A percentile compares a stretch with the other conserved stretches of the same genome.
These are phyloP conservation scores for Chrysolina americana DNA, from an alignment of 2,888 invertebrate genomes.

Conservation along the genomic window DNA sequence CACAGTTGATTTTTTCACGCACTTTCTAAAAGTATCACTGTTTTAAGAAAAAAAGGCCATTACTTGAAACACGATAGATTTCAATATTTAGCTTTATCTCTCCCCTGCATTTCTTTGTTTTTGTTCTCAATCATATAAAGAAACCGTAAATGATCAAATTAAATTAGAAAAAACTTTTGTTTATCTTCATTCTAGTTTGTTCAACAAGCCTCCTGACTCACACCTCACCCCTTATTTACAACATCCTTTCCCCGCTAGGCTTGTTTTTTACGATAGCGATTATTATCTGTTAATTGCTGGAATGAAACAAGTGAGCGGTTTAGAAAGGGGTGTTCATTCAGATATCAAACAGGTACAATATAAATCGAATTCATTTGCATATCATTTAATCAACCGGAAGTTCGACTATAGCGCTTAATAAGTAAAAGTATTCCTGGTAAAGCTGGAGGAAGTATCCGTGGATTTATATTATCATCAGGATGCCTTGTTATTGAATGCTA, in stretches of 20 bases:
- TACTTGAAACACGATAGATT: too few relatives aligned
- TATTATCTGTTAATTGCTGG: constrained; percentile 25
- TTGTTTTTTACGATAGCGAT: constrained; percentile 15
- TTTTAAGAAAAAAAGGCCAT: too few relatives aligned
- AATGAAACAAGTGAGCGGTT: constrained; percentile 5
- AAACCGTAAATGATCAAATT: neutral
- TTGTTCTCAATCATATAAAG: too few relatives aligned
- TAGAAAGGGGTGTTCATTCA: constrained; percentile 14
- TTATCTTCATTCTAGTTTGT: constrained; percentile 44
- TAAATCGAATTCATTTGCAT: neutral
- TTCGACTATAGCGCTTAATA: neutral
- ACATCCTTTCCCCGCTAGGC: constrained; percentile 27
- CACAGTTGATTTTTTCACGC: too few relatives aligned
- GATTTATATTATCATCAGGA: neutral
- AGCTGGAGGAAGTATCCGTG: neutral
- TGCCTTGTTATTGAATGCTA: too few relatives aligned
- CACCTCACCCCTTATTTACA: constrained; percentile 31
- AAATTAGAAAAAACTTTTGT: neutral
- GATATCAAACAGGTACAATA: constrained; percentile 1
- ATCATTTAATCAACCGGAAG: constrained; percentile 8
- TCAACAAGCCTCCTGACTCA: constrained; percentile 28
- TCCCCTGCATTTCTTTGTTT: too few relatives aligned
- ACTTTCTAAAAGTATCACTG: too few relatives aligned
- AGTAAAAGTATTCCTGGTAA: neutral
- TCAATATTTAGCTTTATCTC: too few relatives aligned